A percentile compares a stretch with the other conserved stretches of the same genome.
Evolutionary conservation across 2,113 vertebrate species (phyloP).

Genomic region (Progne subis): DNA sequence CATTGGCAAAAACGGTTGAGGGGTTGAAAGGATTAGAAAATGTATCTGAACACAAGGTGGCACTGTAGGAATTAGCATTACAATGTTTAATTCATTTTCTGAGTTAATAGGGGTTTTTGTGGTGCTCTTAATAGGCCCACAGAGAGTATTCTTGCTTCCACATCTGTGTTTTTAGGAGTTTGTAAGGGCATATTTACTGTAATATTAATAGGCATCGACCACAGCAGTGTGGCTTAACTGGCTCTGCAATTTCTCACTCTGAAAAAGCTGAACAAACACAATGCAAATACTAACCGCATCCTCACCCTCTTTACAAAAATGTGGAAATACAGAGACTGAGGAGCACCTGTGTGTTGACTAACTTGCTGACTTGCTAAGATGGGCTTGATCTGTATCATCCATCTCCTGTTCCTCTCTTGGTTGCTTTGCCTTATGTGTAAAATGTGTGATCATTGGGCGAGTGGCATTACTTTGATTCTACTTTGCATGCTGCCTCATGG

Average conservation of each 20-base stretch:
- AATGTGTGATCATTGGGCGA: background rate
- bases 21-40: background rate
- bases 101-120: background rate
- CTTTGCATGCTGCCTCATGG: background rate
- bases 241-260: background rate
- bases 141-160: background rate
- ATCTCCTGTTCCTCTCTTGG: background rate
- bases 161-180: background rate
- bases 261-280: background rate
- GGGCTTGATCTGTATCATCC: background rate
- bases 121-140: background rate
- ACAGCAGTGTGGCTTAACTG: background rate
- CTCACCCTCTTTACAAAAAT: background rate
- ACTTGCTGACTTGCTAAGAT: background rate
- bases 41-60: conserved; percentile 60
- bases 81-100: background rate
- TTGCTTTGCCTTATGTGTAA: background rate
- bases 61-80: conserved; percentile 38
- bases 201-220: background rate
- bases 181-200: background rate
- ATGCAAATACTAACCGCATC: background rate
- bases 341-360: background rate
- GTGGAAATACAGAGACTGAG: background rate
- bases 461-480: background rate
- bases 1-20: background rate